Evolutionary conservation across 2,888 invertebrate species (phyloP).

Genomic region (Eristalis intricaria): DNA sequence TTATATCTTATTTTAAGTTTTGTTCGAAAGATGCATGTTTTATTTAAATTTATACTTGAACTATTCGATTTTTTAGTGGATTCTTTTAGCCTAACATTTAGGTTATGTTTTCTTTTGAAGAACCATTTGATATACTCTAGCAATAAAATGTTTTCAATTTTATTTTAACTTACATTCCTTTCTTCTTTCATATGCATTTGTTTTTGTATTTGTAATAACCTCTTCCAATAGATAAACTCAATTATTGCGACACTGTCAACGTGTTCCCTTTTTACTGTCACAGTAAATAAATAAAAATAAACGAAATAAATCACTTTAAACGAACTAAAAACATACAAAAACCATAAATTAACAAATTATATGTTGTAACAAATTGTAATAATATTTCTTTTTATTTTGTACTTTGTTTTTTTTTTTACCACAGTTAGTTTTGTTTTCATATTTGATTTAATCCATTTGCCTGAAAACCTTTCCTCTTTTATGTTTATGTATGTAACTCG

Average conservation of each 20-base stretch:
- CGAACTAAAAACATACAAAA: conserved; percentile 7
- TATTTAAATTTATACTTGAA: not conserved
- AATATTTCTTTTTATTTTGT: not conserved
- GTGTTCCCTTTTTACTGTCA: not conserved
- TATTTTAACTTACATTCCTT: not conserved
- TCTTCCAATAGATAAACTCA: not conserved
- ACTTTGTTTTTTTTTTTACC: conserved; percentile 32
- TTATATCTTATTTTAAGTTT: not conserved
- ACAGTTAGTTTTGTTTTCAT: conserved; percentile 37
- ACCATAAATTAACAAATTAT: conserved; percentile 20
- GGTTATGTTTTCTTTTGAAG: not conserved
- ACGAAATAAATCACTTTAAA: not conserved
- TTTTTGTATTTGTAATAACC: not conserved
- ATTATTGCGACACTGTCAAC: not conserved
- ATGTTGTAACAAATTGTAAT: conserved; percentile 9
- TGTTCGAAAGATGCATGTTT: not conserved
- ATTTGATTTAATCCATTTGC: conserved; percentile 42
- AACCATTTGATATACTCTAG: not conserved
- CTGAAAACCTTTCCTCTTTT: conserved; percentile 36
- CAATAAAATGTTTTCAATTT: not conserved
- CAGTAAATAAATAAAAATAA: not conserved
- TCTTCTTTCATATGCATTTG: not conserved
- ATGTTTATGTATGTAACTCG: conserved; percentile 13
- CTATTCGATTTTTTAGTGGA: not conserved
- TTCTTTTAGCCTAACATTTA: not conserved